Conservation (phyloP, 2,797 vertebrate species). For the Danionella dracula region DNA sequence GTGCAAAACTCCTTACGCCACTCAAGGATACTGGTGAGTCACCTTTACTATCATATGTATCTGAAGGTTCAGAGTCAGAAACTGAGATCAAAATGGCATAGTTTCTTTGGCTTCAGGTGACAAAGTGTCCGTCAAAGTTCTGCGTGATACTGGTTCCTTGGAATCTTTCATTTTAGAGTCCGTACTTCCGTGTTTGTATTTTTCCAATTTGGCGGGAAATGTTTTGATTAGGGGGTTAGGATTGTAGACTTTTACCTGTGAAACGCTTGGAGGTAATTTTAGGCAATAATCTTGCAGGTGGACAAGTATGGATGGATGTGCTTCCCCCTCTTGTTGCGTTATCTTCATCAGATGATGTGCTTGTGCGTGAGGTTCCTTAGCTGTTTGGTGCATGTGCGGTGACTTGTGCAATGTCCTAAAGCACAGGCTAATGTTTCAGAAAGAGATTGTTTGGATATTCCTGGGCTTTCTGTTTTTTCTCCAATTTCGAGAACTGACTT, state of each 20-base stretch:
- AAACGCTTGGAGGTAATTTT: neutral
- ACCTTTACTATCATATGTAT: too few species aligned
- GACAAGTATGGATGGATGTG: neutral
- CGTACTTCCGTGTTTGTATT: too few species aligned
- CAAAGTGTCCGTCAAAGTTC: neutral
- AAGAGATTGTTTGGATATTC: neutral
- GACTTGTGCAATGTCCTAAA: neutral
- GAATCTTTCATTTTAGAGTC: neutral
- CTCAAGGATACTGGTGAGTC: constrained; percentile 83
- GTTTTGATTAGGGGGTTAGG: neutral
- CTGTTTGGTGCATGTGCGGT: neutral
- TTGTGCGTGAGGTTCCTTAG: neutral
- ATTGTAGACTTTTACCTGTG: neutral
- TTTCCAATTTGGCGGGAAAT: neutral
- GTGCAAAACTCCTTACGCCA: constrained; percentile 82
- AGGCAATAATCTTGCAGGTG: neutral
- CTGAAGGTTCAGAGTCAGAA: too few species aligned
- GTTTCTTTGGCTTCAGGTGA: neutral
- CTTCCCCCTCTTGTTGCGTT: neutral
- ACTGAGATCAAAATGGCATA: too few species aligned
- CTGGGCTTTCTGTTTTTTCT: neutral
- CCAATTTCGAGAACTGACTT: neutral
- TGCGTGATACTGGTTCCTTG: neutral
- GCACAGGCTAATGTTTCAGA: neutral
- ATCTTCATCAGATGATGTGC: neutral